Conservation (phyloP, 2,888 invertebrate species). For the Drosophila incognita region DNA sequence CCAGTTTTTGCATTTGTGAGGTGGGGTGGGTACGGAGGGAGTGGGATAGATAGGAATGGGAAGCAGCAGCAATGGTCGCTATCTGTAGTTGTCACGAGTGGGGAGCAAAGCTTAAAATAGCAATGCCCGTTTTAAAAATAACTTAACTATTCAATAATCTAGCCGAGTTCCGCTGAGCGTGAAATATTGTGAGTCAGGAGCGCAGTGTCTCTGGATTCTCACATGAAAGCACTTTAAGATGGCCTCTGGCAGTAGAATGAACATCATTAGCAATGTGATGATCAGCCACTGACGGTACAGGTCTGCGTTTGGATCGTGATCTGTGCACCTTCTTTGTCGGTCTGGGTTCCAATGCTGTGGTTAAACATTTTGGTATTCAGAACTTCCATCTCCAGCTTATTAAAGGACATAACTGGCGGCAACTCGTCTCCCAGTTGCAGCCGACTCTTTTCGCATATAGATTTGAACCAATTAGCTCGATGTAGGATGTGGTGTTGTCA, state of each 20-base stretch:
- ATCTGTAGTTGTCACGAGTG: conserved; percentile 3
- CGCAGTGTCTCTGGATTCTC: conserved; percentile 4
- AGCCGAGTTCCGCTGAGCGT: not conserved
- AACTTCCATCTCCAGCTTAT: conserved; percentile 11
- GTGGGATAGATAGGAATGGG: not conserved
- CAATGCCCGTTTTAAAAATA: conserved; percentile 42
- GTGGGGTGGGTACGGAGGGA: not conserved
- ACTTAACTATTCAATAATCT: conserved; percentile 21
- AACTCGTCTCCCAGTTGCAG: conserved; percentile 44
- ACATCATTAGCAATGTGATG: not conserved
- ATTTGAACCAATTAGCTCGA: conserved; percentile 11
- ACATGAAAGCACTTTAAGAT: not conserved
- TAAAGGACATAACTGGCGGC: conserved; percentile 41
- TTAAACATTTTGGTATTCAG: not conserved
- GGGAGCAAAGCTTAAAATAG: conserved; percentile 36
- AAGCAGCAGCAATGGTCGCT: not conserved
- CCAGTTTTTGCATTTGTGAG: not conserved
- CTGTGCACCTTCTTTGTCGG: not conserved
- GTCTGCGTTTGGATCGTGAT: not conserved
- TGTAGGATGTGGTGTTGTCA: not conserved
- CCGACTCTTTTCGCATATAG: conserved; percentile 10
- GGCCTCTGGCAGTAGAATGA: not conserved
- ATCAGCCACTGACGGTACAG: not conserved
- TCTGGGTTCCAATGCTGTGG: not conserved
- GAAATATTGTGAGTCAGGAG: conserved; percentile 12